Conservation (phyloP, 2,797 vertebrate species). For the Coccyzus lansbergi region DNA sequence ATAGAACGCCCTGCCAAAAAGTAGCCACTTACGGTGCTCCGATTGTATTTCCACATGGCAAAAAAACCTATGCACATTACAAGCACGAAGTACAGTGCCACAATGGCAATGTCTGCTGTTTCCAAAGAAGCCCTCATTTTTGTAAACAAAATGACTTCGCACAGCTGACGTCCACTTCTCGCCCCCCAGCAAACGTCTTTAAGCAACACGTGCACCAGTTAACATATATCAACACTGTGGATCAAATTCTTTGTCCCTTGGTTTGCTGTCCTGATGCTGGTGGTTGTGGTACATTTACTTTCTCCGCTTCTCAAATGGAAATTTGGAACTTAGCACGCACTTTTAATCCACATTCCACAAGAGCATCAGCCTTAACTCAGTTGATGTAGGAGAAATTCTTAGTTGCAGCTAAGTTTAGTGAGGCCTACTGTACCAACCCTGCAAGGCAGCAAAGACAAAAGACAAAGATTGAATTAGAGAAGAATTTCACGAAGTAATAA, state of each 20-base stretch:
- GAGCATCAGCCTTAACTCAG: slow-evolving; percentile 86
- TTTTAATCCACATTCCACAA: slow-evolving; percentile 89
- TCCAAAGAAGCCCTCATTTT: slow-evolving; percentile 91
- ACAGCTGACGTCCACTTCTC: slow-evolving; percentile 71
- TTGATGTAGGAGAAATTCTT: slow-evolving; percentile 87
- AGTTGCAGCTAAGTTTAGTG: slow-evolving; percentile 89
- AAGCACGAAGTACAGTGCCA: slow-evolving; percentile 94
- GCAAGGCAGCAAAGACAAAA: slow-evolving; percentile 97
- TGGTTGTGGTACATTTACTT: slow-evolving; percentile 81
- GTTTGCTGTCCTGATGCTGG: slow-evolving; percentile 92
- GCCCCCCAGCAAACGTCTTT: slow-evolving; percentile 77
- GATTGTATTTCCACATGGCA: slow-evolving; percentile 97
- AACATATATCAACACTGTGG: slow-evolving; percentile 78
- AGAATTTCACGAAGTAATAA: slow-evolving; percentile 75
- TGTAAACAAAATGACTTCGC: slow-evolving; percentile 70
- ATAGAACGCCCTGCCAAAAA: slow-evolving; percentile 98
- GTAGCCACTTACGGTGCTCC: slow-evolving; percentile 96
- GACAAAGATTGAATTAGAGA: slow-evolving; percentile 89
- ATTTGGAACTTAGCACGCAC: slow-evolving; percentile 84
- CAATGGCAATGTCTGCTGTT: slow-evolving; percentile 92
- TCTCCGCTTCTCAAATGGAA: slow-evolving; percentile 83
- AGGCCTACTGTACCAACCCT: slow-evolving; percentile 92
- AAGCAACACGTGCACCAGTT: slow-evolving; percentile 77
- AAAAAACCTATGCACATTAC: slow-evolving; percentile 93
- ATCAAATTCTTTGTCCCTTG: slow-evolving; percentile 89